Evolutionary conservation across 1,140 invertebrate genomes (phyloP), one percentile per base, ranked within the genome.

Genomic region (Drosophila tsacasi): DNA sequence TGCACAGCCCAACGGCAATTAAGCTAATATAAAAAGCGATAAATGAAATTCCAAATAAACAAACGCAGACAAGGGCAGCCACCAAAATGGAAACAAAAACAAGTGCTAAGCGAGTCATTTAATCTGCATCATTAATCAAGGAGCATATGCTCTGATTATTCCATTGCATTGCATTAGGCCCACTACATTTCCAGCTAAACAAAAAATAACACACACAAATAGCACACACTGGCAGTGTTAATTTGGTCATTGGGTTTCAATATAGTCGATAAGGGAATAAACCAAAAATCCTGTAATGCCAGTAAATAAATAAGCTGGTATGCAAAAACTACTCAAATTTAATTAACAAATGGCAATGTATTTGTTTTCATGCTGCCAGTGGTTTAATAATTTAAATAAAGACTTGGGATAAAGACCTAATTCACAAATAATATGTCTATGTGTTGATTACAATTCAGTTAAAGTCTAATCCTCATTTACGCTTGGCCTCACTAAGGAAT

Each of bases 41-140:
- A 83, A 78, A 69, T 46, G 32, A 78, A 82, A 60, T 66, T 37
- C 49, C 42, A 25, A 71, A 60, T 35, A 54, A 21, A 2, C 54
- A 32, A 66, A 65, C 30, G 57, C 32, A 65, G 44, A 75, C 42
- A 61, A 57, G 27, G 39, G 39, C 44, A 13, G 39, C 60, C 32
- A 30, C 47, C 55, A 39, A 76, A 76, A 59, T 42, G 15, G 15
- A 67, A 66, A 64, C 50, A 49, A 64, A 65, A 76, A 37, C 73
- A 32, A 44, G 57, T 64, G 64, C 32, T 58, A 75, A 69, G 58
- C 64, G 76, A 79, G 63, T 55, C 40, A 72, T 86, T 75, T 81
- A 86, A 85, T 86, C 79, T 86, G 79, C 83, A 78, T 85, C 78
- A 86, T 86, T 85, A 79, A 85, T 85, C 83, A 81, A 81, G 64